These are phyloP conservation scores for Anthopleura sola DNA, from an alignment of 64 coral and sea anemone genomes.

Conservation along the genomic window DNA sequence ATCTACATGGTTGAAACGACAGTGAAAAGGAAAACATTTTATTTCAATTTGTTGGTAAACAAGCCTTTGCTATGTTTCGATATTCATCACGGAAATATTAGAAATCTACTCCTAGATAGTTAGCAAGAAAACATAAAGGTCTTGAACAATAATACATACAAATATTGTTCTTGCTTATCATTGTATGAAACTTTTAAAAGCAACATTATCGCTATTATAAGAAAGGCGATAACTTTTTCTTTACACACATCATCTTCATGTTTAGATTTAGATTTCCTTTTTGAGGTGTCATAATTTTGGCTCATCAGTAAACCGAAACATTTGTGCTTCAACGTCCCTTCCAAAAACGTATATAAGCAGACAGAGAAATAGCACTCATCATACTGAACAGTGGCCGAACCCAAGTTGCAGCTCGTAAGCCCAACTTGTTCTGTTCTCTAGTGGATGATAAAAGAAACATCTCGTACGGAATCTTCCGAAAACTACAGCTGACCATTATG, in stretches of 20 bases:
- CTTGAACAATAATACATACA: too few species aligned
- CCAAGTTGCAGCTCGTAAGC: not conserved
- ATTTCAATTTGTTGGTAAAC: not conserved
- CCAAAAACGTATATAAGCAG: not conserved
- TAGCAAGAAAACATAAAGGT: too few species aligned
- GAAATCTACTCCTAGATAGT: not conserved
- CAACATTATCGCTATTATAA: too few species aligned
- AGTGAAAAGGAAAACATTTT: not conserved
- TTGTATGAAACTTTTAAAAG: too few species aligned
- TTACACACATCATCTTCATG: not conserved
- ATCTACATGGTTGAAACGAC: not conserved
- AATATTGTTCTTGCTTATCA: too few species aligned
- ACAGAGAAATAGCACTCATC: not conserved
- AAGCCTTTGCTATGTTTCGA: not conserved
- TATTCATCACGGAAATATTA: not conserved
- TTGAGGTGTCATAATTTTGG: not conserved
- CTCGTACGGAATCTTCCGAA: not conserved
- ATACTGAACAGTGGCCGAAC: not conserved
- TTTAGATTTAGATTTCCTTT: not conserved
- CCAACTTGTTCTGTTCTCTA: not conserved
- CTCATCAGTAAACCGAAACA: not conserved
- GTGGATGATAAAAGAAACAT: not conserved
- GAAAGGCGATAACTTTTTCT: too few species aligned
- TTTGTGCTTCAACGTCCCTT: not conserved
- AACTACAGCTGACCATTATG: not conserved